Conservation (phyloP, 2,113 vertebrate species). For the Colius striatus region DNA sequence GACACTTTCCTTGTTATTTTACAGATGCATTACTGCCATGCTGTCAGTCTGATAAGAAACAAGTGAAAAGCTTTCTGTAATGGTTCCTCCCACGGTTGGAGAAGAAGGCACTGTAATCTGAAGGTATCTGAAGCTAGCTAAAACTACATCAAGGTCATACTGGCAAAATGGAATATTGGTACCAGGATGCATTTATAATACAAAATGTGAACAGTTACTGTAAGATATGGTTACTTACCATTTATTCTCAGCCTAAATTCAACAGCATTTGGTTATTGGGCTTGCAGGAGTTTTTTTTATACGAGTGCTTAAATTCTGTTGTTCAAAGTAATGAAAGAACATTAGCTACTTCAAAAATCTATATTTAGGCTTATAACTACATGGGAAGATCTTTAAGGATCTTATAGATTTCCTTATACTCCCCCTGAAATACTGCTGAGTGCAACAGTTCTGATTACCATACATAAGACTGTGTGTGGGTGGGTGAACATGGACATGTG, state of each 20-base stretch:
- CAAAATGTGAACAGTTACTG: neutral
- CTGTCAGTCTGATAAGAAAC: neutral
- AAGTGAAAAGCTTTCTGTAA: neutral
- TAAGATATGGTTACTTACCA: rapidly evolving
- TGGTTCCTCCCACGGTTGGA: neutral
- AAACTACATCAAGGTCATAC: neutral
- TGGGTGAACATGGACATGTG: rapidly evolving
- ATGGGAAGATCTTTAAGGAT: neutral
- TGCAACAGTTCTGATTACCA: neutral
- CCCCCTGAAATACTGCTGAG: neutral
- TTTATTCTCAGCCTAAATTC: neutral
- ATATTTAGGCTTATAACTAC: neutral
- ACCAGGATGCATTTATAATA: neutral
- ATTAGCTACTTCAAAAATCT: neutral
- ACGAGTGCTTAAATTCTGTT: neutral
- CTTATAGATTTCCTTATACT: neutral
- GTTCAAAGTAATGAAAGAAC: neutral
- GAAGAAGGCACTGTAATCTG: neutral
- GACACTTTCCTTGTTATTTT: neutral
- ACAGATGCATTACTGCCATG: neutral
- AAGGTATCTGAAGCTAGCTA: conserved; percentile 1
- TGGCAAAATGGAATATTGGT: neutral
- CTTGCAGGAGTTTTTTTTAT: neutral
- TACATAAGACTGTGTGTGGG: rapidly evolving
- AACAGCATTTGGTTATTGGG: neutral